These are phyloP conservation scores for Polypterus bichir DNA, from an alignment of 2,113 vertebrate genomes.

Conservation along the genomic window DNA sequence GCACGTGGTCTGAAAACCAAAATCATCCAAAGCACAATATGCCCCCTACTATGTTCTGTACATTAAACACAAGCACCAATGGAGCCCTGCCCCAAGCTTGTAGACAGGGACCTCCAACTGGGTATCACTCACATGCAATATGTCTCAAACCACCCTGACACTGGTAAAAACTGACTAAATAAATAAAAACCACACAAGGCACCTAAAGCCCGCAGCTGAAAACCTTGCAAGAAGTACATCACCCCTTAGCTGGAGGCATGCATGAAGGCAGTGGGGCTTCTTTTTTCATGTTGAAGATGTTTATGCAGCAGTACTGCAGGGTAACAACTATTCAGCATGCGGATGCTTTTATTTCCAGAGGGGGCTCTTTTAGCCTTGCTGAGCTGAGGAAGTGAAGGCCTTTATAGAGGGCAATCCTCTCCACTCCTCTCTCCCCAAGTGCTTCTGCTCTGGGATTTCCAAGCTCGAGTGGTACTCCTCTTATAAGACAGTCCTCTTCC, in stretches of 20 bases:
- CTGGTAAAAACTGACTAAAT: no score
- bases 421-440: conserved; percentile 17
- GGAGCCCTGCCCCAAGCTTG: no score
- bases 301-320: conserved; percentile 26
- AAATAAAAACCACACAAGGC: no score
- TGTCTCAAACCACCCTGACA: no score
- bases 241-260: conserved; percentile 28
- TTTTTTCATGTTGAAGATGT: conserved; percentile 26
- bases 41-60: no score
- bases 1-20: no score
- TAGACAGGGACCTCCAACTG: background rate
- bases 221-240: conserved; percentile 24
- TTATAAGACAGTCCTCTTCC: conserved; percentile 16
- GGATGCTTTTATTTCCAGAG: conserved; percentile 12
- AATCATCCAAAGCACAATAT: no score
- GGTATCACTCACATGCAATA: background rate
- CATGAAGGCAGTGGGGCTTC: conserved; percentile 21
- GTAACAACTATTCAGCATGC: conserved; percentile 17
- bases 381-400: conserved; percentile 17
- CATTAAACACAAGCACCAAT: no score
- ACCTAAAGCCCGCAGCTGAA: conserved; percentile 25
- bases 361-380: conserved; percentile 12
- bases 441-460: conserved; percentile 14
- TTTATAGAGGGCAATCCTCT: conserved; percentile 26
- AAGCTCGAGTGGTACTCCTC: conserved; percentile 2